Evolutionary conservation across 1,140 invertebrate species (phyloP).

Genomic region (Eulimnadia texana): DNA sequence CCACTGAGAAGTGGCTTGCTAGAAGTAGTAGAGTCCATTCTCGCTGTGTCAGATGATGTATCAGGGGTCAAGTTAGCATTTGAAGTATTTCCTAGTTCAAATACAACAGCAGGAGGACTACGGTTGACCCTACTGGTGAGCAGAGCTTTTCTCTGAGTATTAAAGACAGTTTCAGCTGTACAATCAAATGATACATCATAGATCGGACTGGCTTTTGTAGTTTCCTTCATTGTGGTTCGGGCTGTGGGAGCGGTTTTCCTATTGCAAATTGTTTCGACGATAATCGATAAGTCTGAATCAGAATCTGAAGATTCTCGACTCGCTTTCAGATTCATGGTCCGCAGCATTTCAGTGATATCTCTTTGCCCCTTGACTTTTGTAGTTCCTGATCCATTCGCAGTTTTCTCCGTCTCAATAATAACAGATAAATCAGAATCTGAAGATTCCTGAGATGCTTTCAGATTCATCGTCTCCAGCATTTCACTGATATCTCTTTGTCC

Average conservation of each 20-base stretch:
- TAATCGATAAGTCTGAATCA: conserved; percentile 4
- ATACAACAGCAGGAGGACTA: too few species aligned
- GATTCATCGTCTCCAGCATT: not conserved
- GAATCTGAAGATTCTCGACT: not conserved
- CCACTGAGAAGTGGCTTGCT: not conserved
- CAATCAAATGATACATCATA: not conserved
- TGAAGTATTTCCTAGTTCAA: too few species aligned
- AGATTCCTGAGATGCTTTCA: not conserved
- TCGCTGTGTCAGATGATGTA: too few species aligned
- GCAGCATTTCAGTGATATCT: not conserved
- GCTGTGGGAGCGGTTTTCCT: too few species aligned
- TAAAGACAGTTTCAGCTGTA: too few species aligned
- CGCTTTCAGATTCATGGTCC: not conserved
- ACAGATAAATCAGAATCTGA: not conserved
- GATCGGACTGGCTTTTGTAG: not conserved
- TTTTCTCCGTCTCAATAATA: not conserved
- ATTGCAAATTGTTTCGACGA: not conserved
- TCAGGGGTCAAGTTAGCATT: too few species aligned
- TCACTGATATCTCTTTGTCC: not conserved
- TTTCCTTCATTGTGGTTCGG: too few species aligned
- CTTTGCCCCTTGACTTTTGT: not conserved
- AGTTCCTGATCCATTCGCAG: not conserved
- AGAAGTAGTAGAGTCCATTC: not conserved
- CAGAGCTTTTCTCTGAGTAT: too few species aligned
- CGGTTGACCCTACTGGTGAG: too few species aligned